Conservation (phyloP, 2,888 invertebrate species). For the Nomada ferruginata region DNA sequence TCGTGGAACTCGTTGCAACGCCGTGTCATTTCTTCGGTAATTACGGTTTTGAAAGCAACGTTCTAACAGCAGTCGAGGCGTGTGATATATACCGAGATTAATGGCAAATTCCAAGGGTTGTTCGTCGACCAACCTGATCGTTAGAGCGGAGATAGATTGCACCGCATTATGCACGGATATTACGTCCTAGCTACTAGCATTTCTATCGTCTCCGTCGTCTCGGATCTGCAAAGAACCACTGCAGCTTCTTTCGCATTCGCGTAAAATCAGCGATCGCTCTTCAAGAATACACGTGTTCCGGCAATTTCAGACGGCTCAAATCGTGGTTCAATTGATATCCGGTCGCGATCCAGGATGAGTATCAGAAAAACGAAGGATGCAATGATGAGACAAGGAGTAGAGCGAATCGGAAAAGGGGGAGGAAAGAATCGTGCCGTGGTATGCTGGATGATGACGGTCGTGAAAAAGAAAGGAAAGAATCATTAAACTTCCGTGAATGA, state of each 20-base stretch:
- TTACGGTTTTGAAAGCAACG: conserved; percentile 50
- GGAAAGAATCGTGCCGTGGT: neutral
- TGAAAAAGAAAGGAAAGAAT: too few relatives aligned
- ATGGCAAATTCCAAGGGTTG: conserved; percentile 67
- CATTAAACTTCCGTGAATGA: conserved; percentile 32
- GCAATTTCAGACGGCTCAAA: neutral
- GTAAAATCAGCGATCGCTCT: conserved; percentile 3
- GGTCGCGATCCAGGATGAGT: neutral
- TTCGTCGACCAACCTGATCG: conserved; percentile 61
- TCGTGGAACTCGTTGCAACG: conserved; percentile 37
- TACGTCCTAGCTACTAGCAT: conserved; percentile 56
- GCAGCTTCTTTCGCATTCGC: neutral
- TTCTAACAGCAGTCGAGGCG: conserved; percentile 42
- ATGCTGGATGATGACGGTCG: too few relatives aligned
- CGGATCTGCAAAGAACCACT: conserved; percentile 16
- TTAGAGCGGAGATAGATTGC: conserved; percentile 57
- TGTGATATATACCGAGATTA: conserved; percentile 66
- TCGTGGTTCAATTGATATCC: conserved; percentile 6
- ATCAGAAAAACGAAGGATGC: neutral
- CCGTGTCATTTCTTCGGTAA: conserved; percentile 51
- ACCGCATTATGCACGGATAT: conserved; percentile 53
- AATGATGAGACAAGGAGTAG: neutral
- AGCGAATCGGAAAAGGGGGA: conserved; percentile 4
- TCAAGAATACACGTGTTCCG: neutral
- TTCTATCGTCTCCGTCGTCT: conserved; percentile 37